A percentile compares a stretch with the other conserved stretches of the same genome.
phyloP scores from a whole-genome alignment of 2,113 vertebrate species.

The Hystrix cristata region DNA sequence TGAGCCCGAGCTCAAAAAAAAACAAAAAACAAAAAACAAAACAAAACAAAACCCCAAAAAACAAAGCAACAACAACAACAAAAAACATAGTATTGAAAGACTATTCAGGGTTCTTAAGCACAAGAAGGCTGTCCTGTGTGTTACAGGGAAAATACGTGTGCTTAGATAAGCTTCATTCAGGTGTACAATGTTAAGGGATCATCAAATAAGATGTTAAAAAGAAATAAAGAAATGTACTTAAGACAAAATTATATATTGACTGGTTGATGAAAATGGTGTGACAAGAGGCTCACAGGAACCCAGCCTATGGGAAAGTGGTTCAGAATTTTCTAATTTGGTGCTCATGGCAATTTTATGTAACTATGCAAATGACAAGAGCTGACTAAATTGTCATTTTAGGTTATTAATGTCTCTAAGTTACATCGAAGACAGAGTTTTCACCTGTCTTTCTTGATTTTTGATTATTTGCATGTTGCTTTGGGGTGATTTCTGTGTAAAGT shows the following conservation, averaged over 20 bases:
- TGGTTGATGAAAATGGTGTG: background rate
- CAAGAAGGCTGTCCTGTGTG: background rate
- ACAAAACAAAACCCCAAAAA: too few relatives aligned
- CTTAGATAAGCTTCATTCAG: background rate
- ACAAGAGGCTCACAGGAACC: background rate
- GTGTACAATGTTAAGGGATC: background rate
- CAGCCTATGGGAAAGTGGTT: background rate
- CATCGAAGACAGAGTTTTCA: background rate
- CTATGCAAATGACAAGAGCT: background rate
- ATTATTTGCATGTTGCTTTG: background rate
- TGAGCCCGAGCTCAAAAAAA: too few relatives aligned
- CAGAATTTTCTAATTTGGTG: too few relatives aligned
- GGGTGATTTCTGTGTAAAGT: background rate
- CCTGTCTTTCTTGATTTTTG: background rate
- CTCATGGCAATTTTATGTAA: background rate
- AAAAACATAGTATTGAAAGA: background rate
- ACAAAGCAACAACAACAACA: too few relatives aligned
- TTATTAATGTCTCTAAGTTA: background rate
- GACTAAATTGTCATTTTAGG: too few relatives aligned
- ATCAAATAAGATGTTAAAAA: background rate
- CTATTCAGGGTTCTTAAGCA: background rate
- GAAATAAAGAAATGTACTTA: background rate
- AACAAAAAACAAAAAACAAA: too few relatives aligned
- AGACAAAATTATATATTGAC: background rate
- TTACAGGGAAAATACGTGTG: accelerated